These are phyloP conservation scores for Cichladusa arquata DNA, from an alignment of 2,113 vertebrate species.

Conservation along the genomic window DNA sequence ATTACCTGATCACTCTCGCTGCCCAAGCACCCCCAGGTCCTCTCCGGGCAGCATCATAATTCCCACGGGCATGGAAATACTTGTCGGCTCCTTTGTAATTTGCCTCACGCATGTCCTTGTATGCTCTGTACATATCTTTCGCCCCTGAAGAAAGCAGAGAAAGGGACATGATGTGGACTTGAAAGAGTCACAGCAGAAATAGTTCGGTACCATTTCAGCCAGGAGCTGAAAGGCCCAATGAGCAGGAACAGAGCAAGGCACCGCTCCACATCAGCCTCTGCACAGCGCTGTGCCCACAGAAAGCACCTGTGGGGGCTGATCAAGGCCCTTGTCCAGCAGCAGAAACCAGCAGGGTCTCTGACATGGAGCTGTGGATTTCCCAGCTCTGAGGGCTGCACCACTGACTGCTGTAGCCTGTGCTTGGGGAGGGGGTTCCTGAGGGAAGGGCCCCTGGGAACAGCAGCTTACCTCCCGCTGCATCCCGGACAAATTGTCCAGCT, in stretches of 20 bases:
- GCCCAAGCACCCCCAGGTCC: conserved; percentile 52
- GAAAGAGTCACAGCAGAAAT: neutral
- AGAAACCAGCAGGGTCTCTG: neutral
- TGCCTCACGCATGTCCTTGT: neutral
- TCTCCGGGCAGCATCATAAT: conserved; percentile 41
- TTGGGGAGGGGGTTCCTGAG: neutral
- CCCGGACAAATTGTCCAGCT: neutral
- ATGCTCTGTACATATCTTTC: conserved; percentile 13
- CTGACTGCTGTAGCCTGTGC: neutral
- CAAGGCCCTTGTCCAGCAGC: neutral
- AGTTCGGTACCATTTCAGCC: neutral
- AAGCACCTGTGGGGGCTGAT: neutral
- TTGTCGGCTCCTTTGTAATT: conserved; percentile 23
- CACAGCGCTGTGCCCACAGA: neutral
- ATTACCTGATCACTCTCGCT: conserved; percentile 41
- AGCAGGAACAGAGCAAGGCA: neutral
- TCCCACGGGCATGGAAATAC: conserved; percentile 64
- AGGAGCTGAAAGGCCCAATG: neutral
- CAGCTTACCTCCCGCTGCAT: neutral
- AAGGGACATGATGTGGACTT: neutral
- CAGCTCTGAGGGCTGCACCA: rapidly evolving
- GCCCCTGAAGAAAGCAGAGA: conserved; percentile 12
- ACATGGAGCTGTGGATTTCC: rapidly evolving
- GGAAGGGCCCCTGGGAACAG: neutral
- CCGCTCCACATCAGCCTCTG: neutral